Evolutionary conservation across 2,113 vertebrate species (phyloP), one percentile per base, ranked within the genome.

Genomic region (Ornithorhynchus anatinus): DNA sequence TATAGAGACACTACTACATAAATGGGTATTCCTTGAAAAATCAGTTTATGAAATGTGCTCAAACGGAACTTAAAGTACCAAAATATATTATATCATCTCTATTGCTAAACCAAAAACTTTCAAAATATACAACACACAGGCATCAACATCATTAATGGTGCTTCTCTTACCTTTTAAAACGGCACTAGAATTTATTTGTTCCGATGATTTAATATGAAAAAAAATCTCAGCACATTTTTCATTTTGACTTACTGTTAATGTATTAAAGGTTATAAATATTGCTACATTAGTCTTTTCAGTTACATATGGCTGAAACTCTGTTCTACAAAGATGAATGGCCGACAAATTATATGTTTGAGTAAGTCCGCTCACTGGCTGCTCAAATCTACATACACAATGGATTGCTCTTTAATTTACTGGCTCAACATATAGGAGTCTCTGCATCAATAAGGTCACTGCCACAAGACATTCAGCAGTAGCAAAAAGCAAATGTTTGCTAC

Each of bases 61-160:
- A n/a, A n/a, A n/a, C n/a, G n/a, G n/a, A n/a, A n/a, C n/a, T n/a
- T n/a, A n/a, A n/a, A n/a, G n/a, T 47, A 37, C 40, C 44, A 78
- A 61, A 50, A 67, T 43, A 69, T 19, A 69, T 54, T 23, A 17
- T 12, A 9, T 10, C 58, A 27, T 44, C 62, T 45, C 3, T 36
- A 63, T 35, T 67, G 27, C 1, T 10, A 10, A 20, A 22, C 27
- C 57, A 64, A 45, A 31, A 10, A 37, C 20, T 5, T 32, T 8
- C 23, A 43, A 19, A 23, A 8, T 11, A 8, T 27, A 25, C 19
- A 12, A 32, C 40, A 63, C 43, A 19, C 0, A 6, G 37, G 31
- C 53, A 32, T 32, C 0, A 0, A 0, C 2, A n/a, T 48, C 20
- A 1, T 4, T 37, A 44, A 35, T n/a, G n/a, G 6, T 74, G 22